A percentile compares a stretch with the other conserved stretches of the same genome.
Evolutionary conservation across 1,140 invertebrate genomes (phyloP).

Genomic region (Drosophila ercepeae): DNA sequence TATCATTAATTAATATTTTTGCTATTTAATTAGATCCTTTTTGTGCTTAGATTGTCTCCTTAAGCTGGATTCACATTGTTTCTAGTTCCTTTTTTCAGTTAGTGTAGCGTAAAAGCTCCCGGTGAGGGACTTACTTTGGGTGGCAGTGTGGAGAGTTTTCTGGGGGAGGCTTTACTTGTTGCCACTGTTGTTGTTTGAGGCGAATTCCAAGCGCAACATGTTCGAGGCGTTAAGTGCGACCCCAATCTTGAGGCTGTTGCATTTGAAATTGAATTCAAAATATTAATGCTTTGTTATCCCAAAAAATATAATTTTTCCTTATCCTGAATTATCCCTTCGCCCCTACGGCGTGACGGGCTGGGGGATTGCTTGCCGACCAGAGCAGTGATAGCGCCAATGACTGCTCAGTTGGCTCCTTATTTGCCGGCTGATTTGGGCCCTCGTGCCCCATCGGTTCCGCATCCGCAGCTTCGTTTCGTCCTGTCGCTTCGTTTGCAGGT

Average conservation of each 20-base stretch:
- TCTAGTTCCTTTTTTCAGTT: not conserved
- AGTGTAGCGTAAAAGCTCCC: constrained; percentile 53
- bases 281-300: not conserved
- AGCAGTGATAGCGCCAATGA: not conserved
- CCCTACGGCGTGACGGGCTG: not conserved
- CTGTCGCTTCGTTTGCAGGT: constrained; percentile 16
- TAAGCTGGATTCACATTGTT: too few relatives aligned
- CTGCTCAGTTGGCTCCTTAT: constrained; percentile 32
- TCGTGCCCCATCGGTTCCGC: constrained; percentile 48
- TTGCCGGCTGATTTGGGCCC: constrained; percentile 35
- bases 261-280: not conserved
- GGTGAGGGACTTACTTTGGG: constrained; percentile 41
- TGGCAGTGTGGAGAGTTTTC: constrained; percentile 26
- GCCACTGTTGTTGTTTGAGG: constrained; percentile 56
- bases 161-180: constrained; percentile 62
- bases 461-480: constrained; percentile 47
- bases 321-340: not conserved
- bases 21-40: not conserved
- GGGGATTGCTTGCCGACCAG: not conserved
- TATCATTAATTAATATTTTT: not conserved
- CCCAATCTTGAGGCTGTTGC: constrained; percentile 6
- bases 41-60: too few relatives aligned
- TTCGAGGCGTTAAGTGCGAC: constrained; percentile 29
- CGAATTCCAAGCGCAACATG: constrained; percentile 72
- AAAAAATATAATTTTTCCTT: not conserved